Evolutionary conservation across 2,888 invertebrate genomes (phyloP), one percentile per base, ranked within the genome.

Genomic region (Liopterus haemorrhoidalis): DNA sequence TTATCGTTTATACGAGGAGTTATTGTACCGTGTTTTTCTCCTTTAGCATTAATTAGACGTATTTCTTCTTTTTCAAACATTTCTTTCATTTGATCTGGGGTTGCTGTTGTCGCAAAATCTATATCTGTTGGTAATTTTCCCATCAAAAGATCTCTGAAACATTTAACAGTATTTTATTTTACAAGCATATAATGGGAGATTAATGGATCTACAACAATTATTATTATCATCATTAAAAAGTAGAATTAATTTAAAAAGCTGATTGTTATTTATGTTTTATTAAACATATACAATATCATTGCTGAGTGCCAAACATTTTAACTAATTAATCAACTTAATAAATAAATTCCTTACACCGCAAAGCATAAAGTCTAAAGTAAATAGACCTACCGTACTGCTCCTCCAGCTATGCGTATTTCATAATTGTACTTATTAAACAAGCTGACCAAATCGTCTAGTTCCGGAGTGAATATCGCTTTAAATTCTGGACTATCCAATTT

Each of bases 21-120:
- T 38, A 99, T 87, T 0, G 99, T 99, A 1, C 97, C 95, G 72
- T 95, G 95, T 60, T 84, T 88, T 65, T 94, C 93, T 4, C 95
- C 91, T 64, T 83, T 89, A 49, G 75, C 74, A 68, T 99, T 96
- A 15, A 99, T 84, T 86, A 95, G 85, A 51, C 97, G 75, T 18
- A 99, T 75, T 39, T 80, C 73, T 70, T 94, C 92, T 35, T 73
- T 70, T 4, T 71, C 79, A 61, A 97, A 95, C 83, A 97, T 90
- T 24, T 81, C 77, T 64, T 92, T 94, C 96, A 99, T 96, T 71
- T 99, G 77, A 11, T 81, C 75, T 0, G 99, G 99, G 1, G 96
- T 97, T 5, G 99, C 99, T 11, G 85, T 87, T 4, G 97, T 95
- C 0, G 99, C 99, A 72, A 99, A 95, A 70, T 99, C 99, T 37